These are phyloP conservation scores for Sinocyclocheilus grahami DNA, from an alignment of 2,113 vertebrate genomes.

Conservation along the genomic window DNA sequence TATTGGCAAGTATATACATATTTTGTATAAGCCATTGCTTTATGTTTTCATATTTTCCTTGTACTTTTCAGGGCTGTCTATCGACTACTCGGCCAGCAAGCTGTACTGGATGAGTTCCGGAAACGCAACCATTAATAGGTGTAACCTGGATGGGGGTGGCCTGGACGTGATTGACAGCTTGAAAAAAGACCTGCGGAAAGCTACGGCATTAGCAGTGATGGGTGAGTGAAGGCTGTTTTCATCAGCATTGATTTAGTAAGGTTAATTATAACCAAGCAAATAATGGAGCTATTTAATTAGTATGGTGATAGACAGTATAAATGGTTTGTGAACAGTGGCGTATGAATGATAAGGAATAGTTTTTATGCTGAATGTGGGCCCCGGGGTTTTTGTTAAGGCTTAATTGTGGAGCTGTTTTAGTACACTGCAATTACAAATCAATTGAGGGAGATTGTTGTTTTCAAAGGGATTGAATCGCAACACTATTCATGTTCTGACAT, in stretches of 20 bases:
- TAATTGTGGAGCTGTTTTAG: background rate
- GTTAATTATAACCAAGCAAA: slow-evolving; percentile 26
- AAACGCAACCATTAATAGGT: slow-evolving; percentile 87
- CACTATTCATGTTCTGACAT: background rate
- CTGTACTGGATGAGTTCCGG: slow-evolving; percentile 90
- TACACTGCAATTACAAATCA: slow-evolving; percentile 21
- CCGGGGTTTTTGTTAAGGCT: background rate
- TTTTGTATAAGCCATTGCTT: background rate
- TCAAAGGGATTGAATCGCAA: background rate
- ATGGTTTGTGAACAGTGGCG: background rate
- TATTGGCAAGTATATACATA: background rate
- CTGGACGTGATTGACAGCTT: slow-evolving; percentile 87
- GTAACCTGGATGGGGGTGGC: slow-evolving; percentile 84
- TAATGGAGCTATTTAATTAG: slow-evolving; percentile 7
- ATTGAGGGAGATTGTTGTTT: slow-evolving; percentile 2
- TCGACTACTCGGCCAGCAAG: slow-evolving; percentile 84
- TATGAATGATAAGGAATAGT: background rate
- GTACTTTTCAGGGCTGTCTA: slow-evolving; percentile 77
- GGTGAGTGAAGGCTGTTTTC: slow-evolving; percentile 74
- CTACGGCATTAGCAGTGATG: slow-evolving; percentile 86
- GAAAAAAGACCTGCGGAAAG: slow-evolving; percentile 85
- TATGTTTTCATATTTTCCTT: background rate
- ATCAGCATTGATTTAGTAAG: background rate
- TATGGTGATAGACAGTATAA: background rate
- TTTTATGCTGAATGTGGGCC: background rate